phyloP scores from a whole-genome alignment of 2,113 vertebrate genomes.

The Perca schrenkii region DNA sequence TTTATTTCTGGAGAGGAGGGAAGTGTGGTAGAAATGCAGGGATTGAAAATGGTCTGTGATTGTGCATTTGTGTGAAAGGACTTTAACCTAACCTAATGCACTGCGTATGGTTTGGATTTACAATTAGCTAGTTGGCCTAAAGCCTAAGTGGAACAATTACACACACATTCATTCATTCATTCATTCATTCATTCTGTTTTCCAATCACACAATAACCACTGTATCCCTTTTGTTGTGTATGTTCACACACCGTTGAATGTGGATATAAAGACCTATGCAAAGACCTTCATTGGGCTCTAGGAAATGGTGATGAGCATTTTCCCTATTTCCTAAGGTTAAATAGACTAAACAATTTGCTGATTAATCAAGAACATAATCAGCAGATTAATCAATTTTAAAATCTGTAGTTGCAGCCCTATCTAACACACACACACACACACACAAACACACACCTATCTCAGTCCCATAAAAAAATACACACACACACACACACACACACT shows the following conservation, averaged over 20 bases:
- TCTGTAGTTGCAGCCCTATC: background rate
- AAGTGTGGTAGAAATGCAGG: slow-evolving; percentile 13
- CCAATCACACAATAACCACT: background rate
- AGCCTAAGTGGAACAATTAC: slow-evolving; percentile 39
- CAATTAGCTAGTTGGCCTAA: slow-evolving; percentile 53
- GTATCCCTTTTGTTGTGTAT: background rate
- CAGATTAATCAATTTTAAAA: background rate
- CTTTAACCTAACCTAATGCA: slow-evolving; percentile 25
- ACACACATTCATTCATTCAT: slow-evolving; percentile 7
- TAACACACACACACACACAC: background rate
- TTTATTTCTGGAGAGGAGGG: slow-evolving; percentile 29
- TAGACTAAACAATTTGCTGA: background rate
- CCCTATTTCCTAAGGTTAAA: background rate
- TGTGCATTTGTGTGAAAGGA: slow-evolving; percentile 12
- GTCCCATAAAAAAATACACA: background rate
- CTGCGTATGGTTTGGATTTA: slow-evolving; percentile 36
- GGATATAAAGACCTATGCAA: background rate
- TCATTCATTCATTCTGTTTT: background rate
- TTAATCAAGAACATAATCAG: background rate
- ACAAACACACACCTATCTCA: slow-evolving; percentile 1
- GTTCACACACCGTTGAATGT: background rate
- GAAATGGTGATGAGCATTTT: too few relatives aligned
- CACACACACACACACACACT: background rate
- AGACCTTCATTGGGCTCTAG: background rate
- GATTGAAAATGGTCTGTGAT: slow-evolving; percentile 6